These are phyloP conservation scores for Ptychoptera contaminata DNA, from an alignment of 2,888 invertebrate genomes.

Conservation along the genomic window DNA sequence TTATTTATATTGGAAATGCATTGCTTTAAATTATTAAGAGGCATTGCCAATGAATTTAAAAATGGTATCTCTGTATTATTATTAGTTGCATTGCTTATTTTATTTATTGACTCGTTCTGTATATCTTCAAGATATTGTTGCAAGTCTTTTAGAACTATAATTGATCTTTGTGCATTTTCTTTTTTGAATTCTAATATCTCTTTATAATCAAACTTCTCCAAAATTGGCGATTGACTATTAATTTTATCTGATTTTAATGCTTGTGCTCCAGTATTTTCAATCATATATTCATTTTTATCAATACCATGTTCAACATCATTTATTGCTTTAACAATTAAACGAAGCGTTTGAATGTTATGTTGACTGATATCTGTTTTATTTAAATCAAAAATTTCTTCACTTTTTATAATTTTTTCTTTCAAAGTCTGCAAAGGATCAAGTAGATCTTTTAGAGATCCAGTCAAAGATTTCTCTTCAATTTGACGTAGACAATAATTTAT, in stretches of 20 bases:
- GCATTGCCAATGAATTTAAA: slow-evolving; percentile 18
- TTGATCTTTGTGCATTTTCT: no score
- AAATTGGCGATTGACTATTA: no score
- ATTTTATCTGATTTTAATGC: slow-evolving; percentile 17
- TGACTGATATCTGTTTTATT: no score
- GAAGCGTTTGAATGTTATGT: slow-evolving; percentile 16
- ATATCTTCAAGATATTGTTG: background rate
- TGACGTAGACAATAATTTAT: slow-evolving; percentile 31
- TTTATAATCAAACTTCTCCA: background rate
- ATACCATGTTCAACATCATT: slow-evolving; percentile 23
- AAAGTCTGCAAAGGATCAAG: slow-evolving; percentile 26
- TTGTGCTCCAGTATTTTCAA: slow-evolving; percentile 23
- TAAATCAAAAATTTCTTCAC: no score
- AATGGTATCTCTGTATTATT: slow-evolving; percentile 17
- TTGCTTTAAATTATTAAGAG: slow-evolving; percentile 21
- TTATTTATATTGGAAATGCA: slow-evolving; percentile 24
- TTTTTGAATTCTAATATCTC: background rate
- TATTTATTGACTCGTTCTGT: no score
- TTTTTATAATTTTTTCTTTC: slow-evolving; percentile 16
- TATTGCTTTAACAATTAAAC: slow-evolving; percentile 21
- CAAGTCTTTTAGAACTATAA: background rate
- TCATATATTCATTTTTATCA: slow-evolving; percentile 20
- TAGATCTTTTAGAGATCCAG: slow-evolving; percentile 25
- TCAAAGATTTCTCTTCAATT: slow-evolving; percentile 27
- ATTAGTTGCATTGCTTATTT: slow-evolving; percentile 12